A percentile compares a stretch with the other conserved stretches of the same genome.
Conservation (phyloP, 1,140 invertebrate genomes). For the Eriocheir sinensis region DNA sequence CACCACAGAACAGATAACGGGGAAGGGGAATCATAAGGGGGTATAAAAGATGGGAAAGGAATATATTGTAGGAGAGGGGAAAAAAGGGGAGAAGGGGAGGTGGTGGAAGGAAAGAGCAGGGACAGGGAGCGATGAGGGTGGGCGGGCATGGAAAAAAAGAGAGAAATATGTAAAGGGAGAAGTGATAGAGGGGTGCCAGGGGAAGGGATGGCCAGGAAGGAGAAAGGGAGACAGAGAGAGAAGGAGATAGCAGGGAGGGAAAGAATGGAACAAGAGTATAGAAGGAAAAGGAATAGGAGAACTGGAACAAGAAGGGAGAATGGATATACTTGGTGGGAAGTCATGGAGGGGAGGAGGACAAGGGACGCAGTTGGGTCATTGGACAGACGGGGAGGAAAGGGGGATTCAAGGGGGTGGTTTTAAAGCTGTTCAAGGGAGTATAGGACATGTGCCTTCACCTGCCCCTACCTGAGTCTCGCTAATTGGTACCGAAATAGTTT, state of each 20-base stretch:
- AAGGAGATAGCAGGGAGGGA: not conserved
- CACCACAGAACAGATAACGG: not conserved
- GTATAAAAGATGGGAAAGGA: not conserved
- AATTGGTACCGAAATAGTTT: too few relatives aligned
- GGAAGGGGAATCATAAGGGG: not conserved
- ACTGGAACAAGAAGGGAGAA: too few relatives aligned
- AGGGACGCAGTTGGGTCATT: too few relatives aligned
- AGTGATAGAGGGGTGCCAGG: not conserved
- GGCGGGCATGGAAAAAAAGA: not conserved
- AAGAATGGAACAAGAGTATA: not conserved
- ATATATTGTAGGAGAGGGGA: not conserved
- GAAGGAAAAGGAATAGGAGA: too few relatives aligned
- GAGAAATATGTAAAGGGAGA: not conserved
- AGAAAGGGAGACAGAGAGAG: not conserved
- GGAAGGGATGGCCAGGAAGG: not conserved
- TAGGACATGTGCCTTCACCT: too few relatives aligned
- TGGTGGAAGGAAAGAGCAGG: not conserved
- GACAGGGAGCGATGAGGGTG: not conserved
- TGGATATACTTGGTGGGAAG: too few relatives aligned
- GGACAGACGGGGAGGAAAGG: too few relatives aligned
- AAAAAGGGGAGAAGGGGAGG: not conserved
- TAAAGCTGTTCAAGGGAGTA: too few relatives aligned
- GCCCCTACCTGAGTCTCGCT: too few relatives aligned
- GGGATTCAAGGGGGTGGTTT: too few relatives aligned
- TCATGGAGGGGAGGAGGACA: too few relatives aligned